These are phyloP conservation scores for Drosophila dunni DNA, from an alignment of 1,140 invertebrate species.

Conservation along the genomic window DNA sequence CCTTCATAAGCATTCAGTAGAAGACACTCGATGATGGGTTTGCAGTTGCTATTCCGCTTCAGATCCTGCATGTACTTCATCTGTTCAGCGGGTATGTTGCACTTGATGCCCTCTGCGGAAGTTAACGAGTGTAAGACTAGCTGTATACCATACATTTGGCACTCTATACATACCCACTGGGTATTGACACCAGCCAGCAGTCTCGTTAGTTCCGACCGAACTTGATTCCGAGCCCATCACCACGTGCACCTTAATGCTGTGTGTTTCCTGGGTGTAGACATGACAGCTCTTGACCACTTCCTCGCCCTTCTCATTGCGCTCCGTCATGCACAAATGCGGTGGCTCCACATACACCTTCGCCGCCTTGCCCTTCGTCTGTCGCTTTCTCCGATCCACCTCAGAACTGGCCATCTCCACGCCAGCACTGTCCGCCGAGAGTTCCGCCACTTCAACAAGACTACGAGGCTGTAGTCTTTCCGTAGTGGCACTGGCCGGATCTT, in stretches of 20 bases:
- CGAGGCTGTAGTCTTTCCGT: constrained; percentile 61
- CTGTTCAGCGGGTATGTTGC: constrained; percentile 85
- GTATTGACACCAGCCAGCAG: constrained; percentile 86
- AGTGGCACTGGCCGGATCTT: constrained; percentile 65
- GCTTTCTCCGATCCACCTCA: constrained; percentile 40
- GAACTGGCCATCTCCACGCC: constrained; percentile 65
- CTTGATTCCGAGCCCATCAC: constrained; percentile 83
- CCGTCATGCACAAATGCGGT: constrained; percentile 87
- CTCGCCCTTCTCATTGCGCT: constrained; percentile 63
- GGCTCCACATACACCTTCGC: constrained; percentile 82
- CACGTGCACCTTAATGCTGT: constrained; percentile 84
- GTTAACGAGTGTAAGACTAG: background rate
- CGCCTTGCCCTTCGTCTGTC: constrained; percentile 38
- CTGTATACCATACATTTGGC: background rate
- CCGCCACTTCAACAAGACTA: constrained; percentile 28
- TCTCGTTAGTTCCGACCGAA: constrained; percentile 69
- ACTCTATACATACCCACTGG: constrained; percentile 83
- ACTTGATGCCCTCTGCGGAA: constrained; percentile 86
- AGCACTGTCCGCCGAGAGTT: constrained; percentile 49
- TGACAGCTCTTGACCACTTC: constrained; percentile 85
- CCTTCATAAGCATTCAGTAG: constrained; percentile 89
- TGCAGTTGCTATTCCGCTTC: constrained; percentile 81
- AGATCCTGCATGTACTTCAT: constrained; percentile 74
- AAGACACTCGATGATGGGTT: constrained; percentile 88
- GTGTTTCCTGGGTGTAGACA: constrained; percentile 86